These are phyloP conservation scores for Thalassoma bifasciatum DNA, from an alignment of 2,113 vertebrate species.

Conservation along the genomic window DNA sequence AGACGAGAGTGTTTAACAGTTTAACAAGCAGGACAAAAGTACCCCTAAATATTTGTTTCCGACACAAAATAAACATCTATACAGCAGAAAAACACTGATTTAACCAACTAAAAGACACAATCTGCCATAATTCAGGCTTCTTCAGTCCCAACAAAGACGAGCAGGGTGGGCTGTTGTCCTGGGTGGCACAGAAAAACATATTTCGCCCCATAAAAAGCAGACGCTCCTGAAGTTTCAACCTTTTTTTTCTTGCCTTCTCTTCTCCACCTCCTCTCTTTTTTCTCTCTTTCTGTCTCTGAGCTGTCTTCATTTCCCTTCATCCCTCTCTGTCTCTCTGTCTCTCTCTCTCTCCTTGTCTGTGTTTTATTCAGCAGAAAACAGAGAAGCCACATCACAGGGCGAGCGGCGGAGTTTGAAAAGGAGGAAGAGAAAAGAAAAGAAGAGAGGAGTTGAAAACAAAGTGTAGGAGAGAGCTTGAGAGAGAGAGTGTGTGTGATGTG, in stretches of 20 bases:
- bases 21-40: neutral
- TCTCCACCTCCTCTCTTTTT: constrained; percentile 5
- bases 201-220: constrained; percentile 4
- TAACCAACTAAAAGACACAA: neutral
- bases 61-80: neutral
- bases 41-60: constrained; percentile 9
- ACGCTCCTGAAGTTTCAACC: constrained; percentile 5
- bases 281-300: constrained; percentile 1
- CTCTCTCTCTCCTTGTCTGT: constrained; percentile 21
- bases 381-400: constrained; percentile 62
- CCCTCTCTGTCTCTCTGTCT: constrained; percentile 6
- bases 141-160: constrained; percentile 4
- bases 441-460: constrained; percentile 53
- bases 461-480: constrained; percentile 51
- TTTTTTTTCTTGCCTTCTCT: constrained; percentile 11
- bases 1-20: neutral
- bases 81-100: neutral
- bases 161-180: constrained; percentile 20
- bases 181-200: constrained; percentile 20
- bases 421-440: constrained; percentile 26
- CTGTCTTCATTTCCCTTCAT: constrained; percentile 22
- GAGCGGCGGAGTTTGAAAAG: constrained; percentile 27
- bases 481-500: constrained; percentile 65
- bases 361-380: constrained; percentile 53
- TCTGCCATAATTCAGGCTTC: neutral